These are phyloP conservation scores for Protaetia brevitarsis DNA, from an alignment of 1,140 invertebrate genomes.

Conservation along the genomic window DNA sequence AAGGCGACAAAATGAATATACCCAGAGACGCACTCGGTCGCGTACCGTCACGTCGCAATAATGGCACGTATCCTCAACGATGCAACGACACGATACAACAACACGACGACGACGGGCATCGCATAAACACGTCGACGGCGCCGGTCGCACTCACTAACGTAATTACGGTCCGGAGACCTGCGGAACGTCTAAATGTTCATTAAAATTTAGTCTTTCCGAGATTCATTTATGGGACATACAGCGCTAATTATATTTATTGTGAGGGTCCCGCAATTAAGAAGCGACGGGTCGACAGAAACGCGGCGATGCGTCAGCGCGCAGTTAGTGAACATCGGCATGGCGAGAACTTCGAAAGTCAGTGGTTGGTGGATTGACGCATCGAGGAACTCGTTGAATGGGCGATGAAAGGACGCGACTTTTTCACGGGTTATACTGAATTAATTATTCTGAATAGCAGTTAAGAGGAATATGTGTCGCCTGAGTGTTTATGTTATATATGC, in stretches of 20 bases:
- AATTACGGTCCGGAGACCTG: not conserved
- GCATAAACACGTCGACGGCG: not conserved
- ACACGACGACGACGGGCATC: not conserved
- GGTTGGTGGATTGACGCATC: not conserved
- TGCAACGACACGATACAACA: not conserved
- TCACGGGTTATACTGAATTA: constrained; percentile 1
- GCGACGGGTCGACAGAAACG: not conserved
- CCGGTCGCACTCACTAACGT: not conserved
- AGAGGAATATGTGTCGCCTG: not conserved
- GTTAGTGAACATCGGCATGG: not conserved
- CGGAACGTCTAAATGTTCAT: constrained; percentile 6
- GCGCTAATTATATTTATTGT: constrained; percentile 18
- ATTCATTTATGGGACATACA: constrained; percentile 3
- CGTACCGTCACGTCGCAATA: not conserved
- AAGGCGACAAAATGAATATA: too few species aligned
- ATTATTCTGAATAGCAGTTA: constrained; percentile 9
- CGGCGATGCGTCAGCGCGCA: not conserved
- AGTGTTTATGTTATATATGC: not conserved
- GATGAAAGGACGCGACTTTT: constrained; percentile 3
- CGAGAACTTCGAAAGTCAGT: not conserved
- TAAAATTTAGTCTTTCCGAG: not conserved
- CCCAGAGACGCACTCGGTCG: too few species aligned
- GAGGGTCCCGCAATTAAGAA: not conserved
- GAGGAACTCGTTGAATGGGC: not conserved
- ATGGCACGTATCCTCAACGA: not conserved